Evolutionary conservation across 2,888 invertebrate species (phyloP).

Genomic region (Philaethria dido): DNA sequence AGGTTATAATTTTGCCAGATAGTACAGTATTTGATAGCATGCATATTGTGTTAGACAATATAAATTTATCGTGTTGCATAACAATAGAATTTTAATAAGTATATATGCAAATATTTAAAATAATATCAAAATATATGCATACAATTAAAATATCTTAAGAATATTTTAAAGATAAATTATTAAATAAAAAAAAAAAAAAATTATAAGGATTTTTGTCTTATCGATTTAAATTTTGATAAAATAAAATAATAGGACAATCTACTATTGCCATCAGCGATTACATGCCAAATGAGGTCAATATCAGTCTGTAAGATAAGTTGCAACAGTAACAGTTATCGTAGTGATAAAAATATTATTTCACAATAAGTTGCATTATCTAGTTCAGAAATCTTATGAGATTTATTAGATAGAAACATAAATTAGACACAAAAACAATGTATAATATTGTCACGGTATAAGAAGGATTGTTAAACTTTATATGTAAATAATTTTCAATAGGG

Average conservation of each 20-base stretch:
- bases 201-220: neutral
- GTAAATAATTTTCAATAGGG: neutral
- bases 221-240: neutral
- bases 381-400: neutral
- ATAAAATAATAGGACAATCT: slow-evolving; percentile 12
- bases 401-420: neutral
- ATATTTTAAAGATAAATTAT: neutral
- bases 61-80: slow-evolving; percentile 9
- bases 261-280: slow-evolving; percentile 44
- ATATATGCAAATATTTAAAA: neutral
- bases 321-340: slow-evolving; percentile 30
- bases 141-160: neutral
- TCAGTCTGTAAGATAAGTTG: slow-evolving; percentile 50
- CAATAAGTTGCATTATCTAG: slow-evolving; percentile 6
- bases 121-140: neutral
- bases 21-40: slow-evolving; percentile 16
- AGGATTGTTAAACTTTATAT: neutral
- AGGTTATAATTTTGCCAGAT: slow-evolving; percentile 38
- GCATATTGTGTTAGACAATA: neutral
- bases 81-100: neutral
- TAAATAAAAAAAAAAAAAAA: neutral
- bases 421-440: neutral
- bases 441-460: neutral
- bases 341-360: slow-evolving; percentile 25
- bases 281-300: slow-evolving; percentile 57